phyloP scores from a whole-genome alignment of 2,888 invertebrate species.

The Drosophila monieri region DNA sequence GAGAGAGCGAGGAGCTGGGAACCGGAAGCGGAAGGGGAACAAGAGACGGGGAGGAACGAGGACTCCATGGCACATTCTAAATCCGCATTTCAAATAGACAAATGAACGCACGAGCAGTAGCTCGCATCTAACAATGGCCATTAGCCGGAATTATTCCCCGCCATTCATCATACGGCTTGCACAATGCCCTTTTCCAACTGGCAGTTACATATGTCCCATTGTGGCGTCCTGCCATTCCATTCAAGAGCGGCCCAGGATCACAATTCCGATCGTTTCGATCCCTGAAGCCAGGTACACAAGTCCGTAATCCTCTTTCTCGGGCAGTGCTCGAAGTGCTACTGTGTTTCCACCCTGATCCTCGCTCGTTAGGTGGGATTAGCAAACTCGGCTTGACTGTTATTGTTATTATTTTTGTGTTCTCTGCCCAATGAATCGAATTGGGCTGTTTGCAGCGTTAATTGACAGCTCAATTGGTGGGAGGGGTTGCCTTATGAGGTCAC shows the following conservation, averaged over 20 bases:
- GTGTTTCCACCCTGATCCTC: conserved; percentile 26
- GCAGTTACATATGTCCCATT: conserved; percentile 65
- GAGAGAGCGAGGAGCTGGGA: conserved; percentile 21
- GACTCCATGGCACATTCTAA: conserved; percentile 34
- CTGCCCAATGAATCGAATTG: conserved; percentile 36
- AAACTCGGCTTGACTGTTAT: conserved; percentile 45
- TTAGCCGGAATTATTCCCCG: conserved; percentile 34
- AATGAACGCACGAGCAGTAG: conserved; percentile 44
- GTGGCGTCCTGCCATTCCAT: conserved; percentile 33
- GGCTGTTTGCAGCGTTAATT: conserved; percentile 37
- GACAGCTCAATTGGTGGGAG: conserved; percentile 41
- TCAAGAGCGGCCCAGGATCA: conserved; percentile 14
- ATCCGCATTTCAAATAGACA: conserved; percentile 64
- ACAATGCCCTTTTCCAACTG: conserved; percentile 37
- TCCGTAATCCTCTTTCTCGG: conserved; percentile 18
- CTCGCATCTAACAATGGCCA: conserved; percentile 28
- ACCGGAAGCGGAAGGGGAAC: conserved; percentile 29
- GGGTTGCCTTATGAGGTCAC: conserved; percentile 38
- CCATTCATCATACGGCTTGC: conserved; percentile 43
- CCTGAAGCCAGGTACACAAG: conserved; percentile 11
- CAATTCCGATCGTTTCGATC: conserved; percentile 8
- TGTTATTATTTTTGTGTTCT: conserved; percentile 11
- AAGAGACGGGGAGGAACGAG: neutral
- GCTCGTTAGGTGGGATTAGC: conserved; percentile 32
- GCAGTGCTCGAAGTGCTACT: conserved; percentile 1